Evolutionary conservation across 2,797 vertebrate genomes (phyloP).

Genomic region (Orestias chungarensis): DNA sequence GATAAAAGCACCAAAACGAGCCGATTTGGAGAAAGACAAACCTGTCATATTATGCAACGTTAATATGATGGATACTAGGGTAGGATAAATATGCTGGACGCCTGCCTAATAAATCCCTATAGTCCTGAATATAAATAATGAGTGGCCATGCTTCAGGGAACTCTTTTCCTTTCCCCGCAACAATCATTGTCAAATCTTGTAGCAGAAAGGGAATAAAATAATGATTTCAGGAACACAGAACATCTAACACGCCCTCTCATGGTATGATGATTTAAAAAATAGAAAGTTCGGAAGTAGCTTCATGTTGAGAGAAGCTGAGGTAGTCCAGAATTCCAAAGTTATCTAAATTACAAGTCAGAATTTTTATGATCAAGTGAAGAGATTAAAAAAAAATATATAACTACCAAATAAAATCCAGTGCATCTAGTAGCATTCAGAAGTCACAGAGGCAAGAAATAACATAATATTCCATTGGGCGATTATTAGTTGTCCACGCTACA

Average conservation of each 20-base stretch:
- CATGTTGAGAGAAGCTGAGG: no score
- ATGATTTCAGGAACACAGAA: slow-evolving; percentile 17
- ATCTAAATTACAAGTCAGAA: not conserved
- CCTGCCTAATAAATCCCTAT: slow-evolving; percentile 27
- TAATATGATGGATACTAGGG: slow-evolving; percentile 27
- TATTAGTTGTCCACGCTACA: no score
- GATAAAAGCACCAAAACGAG: not conserved
- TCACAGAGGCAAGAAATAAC: not conserved
- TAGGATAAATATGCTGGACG: slow-evolving; percentile 24
- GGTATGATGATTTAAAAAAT: not conserved
- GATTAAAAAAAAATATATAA: not conserved
- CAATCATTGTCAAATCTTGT: slow-evolving; percentile 48
- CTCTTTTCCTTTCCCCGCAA: slow-evolving; percentile 22
- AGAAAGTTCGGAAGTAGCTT: not conserved
- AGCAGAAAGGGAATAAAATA: slow-evolving; percentile 22
- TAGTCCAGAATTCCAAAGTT: no score
- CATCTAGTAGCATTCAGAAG: not conserved
- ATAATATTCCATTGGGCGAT: no score
- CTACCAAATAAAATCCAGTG: not conserved
- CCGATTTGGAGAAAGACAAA: not conserved
- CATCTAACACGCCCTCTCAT: not conserved
- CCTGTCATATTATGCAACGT: not conserved
- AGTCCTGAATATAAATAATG: slow-evolving; percentile 39
- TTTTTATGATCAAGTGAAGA: not conserved
- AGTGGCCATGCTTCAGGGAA: slow-evolving; percentile 48